phyloP scores from a whole-genome alignment of 2,888 invertebrate genomes.

The Agrochola lychnidis region DNA sequence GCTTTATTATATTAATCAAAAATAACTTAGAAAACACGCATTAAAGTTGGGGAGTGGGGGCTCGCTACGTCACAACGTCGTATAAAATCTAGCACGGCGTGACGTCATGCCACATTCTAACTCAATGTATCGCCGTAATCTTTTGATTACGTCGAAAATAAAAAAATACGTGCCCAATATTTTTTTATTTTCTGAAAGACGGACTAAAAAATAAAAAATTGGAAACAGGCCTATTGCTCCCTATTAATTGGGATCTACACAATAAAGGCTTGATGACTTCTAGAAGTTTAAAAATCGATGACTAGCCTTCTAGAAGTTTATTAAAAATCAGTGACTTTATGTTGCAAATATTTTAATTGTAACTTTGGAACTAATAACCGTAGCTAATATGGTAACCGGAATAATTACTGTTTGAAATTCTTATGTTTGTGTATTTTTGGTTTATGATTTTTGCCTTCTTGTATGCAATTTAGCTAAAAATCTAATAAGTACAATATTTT shows the following conservation, averaged over 20 bases:
- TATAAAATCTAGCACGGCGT: no score
- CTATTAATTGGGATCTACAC: neutral
- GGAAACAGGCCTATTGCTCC: no score
- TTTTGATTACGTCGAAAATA: no score
- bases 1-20: no score
- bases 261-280: neutral
- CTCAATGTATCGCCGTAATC: no score
- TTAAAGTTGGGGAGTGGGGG: no score
- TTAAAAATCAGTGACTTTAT: neutral
- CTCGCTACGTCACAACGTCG: no score
- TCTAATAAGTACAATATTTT: neutral
- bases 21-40: no score
- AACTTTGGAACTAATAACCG: slow-evolving; percentile 53
- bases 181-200: no score
- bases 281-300: neutral
- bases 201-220: no score
- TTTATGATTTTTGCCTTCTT: slow-evolving; percentile 13
- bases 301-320: neutral
- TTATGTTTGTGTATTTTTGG: slow-evolving; percentile 14
- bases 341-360: slow-evolving; percentile 47
- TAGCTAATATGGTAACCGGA: slow-evolving; percentile 18
- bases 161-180: no score
- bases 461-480: neutral
- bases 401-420: slow-evolving; percentile 24
- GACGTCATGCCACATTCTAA: no score